Evolutionary conservation across 2,888 invertebrate species (phyloP), one percentile per base, ranked within the genome.

Genomic region (Drosophila pseudotakahashii): DNA sequence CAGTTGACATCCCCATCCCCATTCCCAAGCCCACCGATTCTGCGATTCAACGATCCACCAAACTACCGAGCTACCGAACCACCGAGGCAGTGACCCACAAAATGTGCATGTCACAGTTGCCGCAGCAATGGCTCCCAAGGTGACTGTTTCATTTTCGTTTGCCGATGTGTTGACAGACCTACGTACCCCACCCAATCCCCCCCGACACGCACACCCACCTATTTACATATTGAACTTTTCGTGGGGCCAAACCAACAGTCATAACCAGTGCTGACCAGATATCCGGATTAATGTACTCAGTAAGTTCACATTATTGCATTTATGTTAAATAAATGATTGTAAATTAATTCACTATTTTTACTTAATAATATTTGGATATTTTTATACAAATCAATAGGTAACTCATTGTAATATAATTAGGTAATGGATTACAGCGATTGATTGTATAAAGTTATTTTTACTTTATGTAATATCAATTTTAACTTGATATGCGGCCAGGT

Each of bases 121-220:
- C 75, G 68, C 72, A 73, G 73, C 71, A 71, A 71, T 71, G 85
- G 81, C 79, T 85, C 85, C 85, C 88, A 75, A 78, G 85, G 76
- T 85, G 85, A 81, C 74, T 81, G 88, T 88, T 85, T 82, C 81
- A 83, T 85, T 88, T 85, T 81, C 81, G 87, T 74, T 79, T 73
- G 82, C 48, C 71, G 53, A 73, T 81, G 81, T 84, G 83, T 84
- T 84, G 83, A 84, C 83, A 87, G 73, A 79, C 73, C 10, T 9
- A 23, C n/a, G n/a, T n/a, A n/a, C n/a, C n/a, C n/a, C n/a, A n/a
- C n/a, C n/a, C n/a, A n/a, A n/a, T n/a, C n/a, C 23, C 16, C 19
- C 9, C 52, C 53, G 45, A 16, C 53, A 32, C 58, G 57, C 53
- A 59, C 52, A 34, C 53, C 67, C 68, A 71, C 71, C 75, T 79